A percentile compares a stretch with the other conserved stretches of the same genome.
phyloP scores from a whole-genome alignment of 2,888 invertebrate genomes.

The Aplocera efformata region DNA sequence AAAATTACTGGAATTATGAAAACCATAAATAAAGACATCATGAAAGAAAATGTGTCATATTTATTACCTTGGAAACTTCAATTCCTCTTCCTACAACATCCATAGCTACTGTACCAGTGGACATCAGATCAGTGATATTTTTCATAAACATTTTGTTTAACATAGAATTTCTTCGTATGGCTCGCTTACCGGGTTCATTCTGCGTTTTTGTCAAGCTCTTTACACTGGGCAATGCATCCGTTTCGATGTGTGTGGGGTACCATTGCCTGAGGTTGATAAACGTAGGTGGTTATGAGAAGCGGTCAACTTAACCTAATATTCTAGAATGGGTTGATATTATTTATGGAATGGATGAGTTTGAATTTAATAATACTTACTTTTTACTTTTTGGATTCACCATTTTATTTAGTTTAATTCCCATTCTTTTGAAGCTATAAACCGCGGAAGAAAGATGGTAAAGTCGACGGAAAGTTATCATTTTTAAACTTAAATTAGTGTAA shows the following conservation, averaged over 20 bases:
- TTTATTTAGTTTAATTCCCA: slow-evolving; percentile 62
- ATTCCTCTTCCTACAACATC: slow-evolving; percentile 83
- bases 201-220: slow-evolving; percentile 66
- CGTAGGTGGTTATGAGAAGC: not conserved
- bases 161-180: slow-evolving; percentile 81
- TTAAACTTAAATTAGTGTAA: too few species aligned
- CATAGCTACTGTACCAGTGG: slow-evolving; percentile 83
- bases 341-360: too few species aligned
- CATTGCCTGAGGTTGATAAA: slow-evolving; percentile 52
- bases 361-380: slow-evolving; percentile 38
- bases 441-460: slow-evolving; percentile 53
- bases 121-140: slow-evolving; percentile 88
- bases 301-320: slow-evolving; percentile 19
- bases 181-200: slow-evolving; percentile 75
- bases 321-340: too few species aligned
- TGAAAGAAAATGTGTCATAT: too few species aligned
- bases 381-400: slow-evolving; percentile 64
- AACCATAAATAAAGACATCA: too few species aligned
- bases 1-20: too few species aligned
- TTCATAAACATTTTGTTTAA: slow-evolving; percentile 91
- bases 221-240: slow-evolving; percentile 49
- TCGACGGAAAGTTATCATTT: slow-evolving; percentile 47
- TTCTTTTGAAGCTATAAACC: slow-evolving; percentile 52
- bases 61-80: slow-evolving; percentile 84
- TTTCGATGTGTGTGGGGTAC: slow-evolving; percentile 46